Evolutionary conservation across 2,797 vertebrate genomes (phyloP), one percentile per base, ranked within the genome.

Genomic region (Thamnophis elegans): DNA sequence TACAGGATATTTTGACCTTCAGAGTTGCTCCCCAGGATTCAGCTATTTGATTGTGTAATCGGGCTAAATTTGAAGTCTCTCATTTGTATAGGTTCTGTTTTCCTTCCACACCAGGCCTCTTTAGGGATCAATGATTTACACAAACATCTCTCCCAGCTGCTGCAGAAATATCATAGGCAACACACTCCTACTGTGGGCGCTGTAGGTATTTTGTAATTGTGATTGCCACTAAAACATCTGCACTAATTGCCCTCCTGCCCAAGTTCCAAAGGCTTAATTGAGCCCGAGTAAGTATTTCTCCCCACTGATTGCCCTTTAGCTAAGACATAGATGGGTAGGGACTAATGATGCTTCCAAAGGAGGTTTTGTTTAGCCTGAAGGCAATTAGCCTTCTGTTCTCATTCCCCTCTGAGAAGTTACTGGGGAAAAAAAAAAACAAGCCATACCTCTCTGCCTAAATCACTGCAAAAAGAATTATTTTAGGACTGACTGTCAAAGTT

Each of bases 341-440:
- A 91, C 58, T 93, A 91, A 93, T 93, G 51, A 91, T 56, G 51
- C n/a, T 73, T 88, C 92, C 92, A 91, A 78, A 78, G 65, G 85
- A 82, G 90, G 51, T 88, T 82, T 82, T 82, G 87, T 56, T 91
- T 91, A 85, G 68, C 42, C 51, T 85, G 78, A 59, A 16, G 18
- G 68, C 25, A 13, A 88, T 93, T 54, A 0, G 32, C 89, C 92
- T 88, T 89, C 91, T 89, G 54, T 88, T 91, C 47, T 62, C 1
- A 47, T 73, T 91, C 87, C 42, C 78, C 82, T 95, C 51, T 12
- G 36, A 28, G 60, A 28, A 16, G 11, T 62, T 42, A 88, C 65
- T 78, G 90, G 28, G 0, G 18, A 53, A 36, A 53, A 36, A 93
- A 3, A 28, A 0, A 22, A 53, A 32, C 85, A 93, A 3, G 90